Evolutionary conservation across 2,797 vertebrate species (phyloP).

Genomic region (Acrossocheilus fasciatus): DNA sequence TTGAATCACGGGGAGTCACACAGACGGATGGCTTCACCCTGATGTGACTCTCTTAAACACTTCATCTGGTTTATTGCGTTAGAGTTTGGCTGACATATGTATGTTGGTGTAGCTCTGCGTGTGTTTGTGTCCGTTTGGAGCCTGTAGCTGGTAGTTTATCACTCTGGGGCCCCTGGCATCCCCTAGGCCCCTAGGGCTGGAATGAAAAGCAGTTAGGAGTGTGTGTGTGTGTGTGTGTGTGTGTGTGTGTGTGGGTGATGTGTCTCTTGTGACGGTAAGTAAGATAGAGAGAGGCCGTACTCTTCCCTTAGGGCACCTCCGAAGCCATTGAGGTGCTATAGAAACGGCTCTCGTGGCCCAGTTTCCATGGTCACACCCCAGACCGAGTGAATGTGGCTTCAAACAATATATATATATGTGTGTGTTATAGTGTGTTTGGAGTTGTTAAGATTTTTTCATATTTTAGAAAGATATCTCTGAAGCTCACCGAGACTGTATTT

Average conservation of each 20-base stretch:
- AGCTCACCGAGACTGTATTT: background rate
- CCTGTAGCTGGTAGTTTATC: slow-evolving; percentile 45
- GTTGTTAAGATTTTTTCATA: background rate
- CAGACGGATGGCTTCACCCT: slow-evolving; percentile 7
- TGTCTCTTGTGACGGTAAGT: slow-evolving; percentile 56
- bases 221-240: slow-evolving; percentile 37
- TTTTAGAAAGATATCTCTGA: background rate
- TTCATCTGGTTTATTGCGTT: slow-evolving; percentile 31
- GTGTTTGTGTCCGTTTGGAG: slow-evolving; percentile 28
- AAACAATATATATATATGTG: slow-evolving; percentile 12
- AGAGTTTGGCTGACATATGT: background rate
- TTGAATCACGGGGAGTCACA: slow-evolving; percentile 11
- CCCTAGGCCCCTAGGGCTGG: slow-evolving; percentile 19
- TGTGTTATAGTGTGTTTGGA: background rate
- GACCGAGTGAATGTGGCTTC: slow-evolving; percentile 30
- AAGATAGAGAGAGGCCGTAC: slow-evolving; percentile 50
- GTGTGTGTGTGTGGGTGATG: slow-evolving; percentile 49
- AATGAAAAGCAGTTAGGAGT: slow-evolving; percentile 22
- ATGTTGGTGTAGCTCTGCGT: slow-evolving; percentile 27
- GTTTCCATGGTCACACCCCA: slow-evolving; percentile 52
- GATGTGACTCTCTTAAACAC: slow-evolving; percentile 18
- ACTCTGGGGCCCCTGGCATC: slow-evolving; percentile 11
- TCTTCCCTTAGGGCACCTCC: slow-evolving; percentile 30
- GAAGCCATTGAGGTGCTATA: slow-evolving; percentile 33
- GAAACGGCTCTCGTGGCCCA: slow-evolving; percentile 37